Evolutionary conservation across 2,888 invertebrate species (phyloP).

Genomic region (Achlya flavicornis): DNA sequence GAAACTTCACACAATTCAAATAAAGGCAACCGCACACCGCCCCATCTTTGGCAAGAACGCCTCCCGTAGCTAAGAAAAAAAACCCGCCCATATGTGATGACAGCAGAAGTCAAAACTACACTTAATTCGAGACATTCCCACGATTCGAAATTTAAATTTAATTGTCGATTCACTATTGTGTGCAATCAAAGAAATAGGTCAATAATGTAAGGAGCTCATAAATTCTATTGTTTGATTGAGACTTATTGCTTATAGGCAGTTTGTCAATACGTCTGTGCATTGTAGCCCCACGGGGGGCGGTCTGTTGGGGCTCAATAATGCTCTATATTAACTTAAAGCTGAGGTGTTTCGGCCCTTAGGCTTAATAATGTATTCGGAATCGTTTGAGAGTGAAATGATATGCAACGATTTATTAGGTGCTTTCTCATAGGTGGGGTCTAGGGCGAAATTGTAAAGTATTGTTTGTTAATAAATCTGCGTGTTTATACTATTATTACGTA

Average conservation of each 20-base stretch:
- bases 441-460: slow-evolving; percentile 32
- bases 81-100: slow-evolving; percentile 67
- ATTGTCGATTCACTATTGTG: slow-evolving; percentile 75
- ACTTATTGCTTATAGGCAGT: slow-evolving; percentile 82
- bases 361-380: slow-evolving; percentile 61
- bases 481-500: slow-evolving; percentile 16
- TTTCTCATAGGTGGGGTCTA: slow-evolving; percentile 59
- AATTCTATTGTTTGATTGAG: slow-evolving; percentile 76
- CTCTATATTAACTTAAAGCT: slow-evolving; percentile 52
- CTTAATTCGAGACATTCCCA: slow-evolving; percentile 78
- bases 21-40: slow-evolving; percentile 58
- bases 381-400: slow-evolving; percentile 79
- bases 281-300: slow-evolving; percentile 62
- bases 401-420: slow-evolving; percentile 76
- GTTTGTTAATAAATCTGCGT: slow-evolving; percentile 32
- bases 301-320: slow-evolving; percentile 51
- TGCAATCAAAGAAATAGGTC: slow-evolving; percentile 79
- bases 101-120: slow-evolving; percentile 67
- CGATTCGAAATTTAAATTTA: slow-evolving; percentile 77
- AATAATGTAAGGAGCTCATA: slow-evolving; percentile 71
- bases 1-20: slow-evolving; percentile 49
- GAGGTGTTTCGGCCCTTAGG: slow-evolving; percentile 55
- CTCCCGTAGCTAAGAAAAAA: slow-evolving; percentile 51
- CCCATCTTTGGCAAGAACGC: slow-evolving; percentile 51
- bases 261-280: slow-evolving; percentile 72